Evolutionary conservation across 2,797 vertebrate genomes (phyloP).

Genomic region (Ambastaia sidthimunki): DNA sequence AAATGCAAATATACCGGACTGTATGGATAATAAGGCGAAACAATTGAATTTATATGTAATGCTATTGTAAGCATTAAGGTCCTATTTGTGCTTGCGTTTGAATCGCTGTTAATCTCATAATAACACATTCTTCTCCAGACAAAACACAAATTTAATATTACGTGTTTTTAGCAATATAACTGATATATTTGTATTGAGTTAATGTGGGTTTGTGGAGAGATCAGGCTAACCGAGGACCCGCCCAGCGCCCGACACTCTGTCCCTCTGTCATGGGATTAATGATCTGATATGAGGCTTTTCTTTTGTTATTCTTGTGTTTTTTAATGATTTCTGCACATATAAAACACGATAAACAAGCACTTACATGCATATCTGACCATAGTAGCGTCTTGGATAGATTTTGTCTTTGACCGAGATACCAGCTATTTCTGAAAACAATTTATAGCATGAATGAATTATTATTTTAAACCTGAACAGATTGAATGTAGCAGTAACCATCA

Average conservation of each 20-base stretch:
- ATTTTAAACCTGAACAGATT: not conserved
- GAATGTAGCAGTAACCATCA: not conserved
- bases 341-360: not conserved
- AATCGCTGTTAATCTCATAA: not conserved
- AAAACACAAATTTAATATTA: not conserved
- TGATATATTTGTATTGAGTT: not conserved
- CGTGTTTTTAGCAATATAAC: not conserved
- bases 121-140: not conserved
- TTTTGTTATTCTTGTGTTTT: slow-evolving; percentile 6
- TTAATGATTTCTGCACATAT: not conserved
- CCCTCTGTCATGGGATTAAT: not conserved
- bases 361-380: not conserved
- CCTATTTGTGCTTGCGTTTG: not conserved
- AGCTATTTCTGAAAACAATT: not conserved
- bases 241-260: not conserved
- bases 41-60: not conserved
- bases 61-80: not conserved
- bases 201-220: not conserved
- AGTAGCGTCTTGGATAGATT: not conserved
- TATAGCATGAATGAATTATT: too few relatives aligned
- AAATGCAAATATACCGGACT: not conserved
- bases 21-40: not conserved
- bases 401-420: not conserved
- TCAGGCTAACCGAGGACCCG: slow-evolving; percentile 11
- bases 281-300: not conserved